phyloP scores from a whole-genome alignment of 2,797 vertebrate species.

The Fratercula arctica region DNA sequence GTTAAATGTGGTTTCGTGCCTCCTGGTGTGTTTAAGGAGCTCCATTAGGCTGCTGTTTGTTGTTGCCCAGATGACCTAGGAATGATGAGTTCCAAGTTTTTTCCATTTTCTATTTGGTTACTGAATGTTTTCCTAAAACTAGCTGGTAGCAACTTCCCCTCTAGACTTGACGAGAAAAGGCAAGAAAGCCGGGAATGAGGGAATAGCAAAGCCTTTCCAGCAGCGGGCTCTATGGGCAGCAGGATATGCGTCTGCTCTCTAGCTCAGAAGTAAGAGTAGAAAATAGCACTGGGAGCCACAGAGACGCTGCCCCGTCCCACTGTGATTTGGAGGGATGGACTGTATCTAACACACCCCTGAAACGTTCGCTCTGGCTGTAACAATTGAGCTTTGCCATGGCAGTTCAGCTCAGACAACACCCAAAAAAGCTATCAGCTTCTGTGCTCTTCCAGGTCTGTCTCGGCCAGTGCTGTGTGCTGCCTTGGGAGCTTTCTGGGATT shows the following conservation, averaged over 20 bases:
- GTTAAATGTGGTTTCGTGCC: rapidly evolving
- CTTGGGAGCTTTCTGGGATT: neutral
- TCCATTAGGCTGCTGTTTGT: neutral
- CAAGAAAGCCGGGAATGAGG: neutral
- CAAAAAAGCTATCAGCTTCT: neutral
- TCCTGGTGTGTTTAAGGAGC: neutral
- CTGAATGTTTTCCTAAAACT: neutral
- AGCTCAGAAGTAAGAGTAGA: neutral
- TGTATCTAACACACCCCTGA: neutral
- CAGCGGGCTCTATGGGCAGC: neutral
- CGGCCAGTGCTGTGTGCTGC: neutral
- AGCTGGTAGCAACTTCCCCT: neutral
- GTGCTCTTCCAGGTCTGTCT: neutral
- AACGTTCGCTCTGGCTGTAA: neutral
- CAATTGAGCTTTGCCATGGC: neutral
- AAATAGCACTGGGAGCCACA: neutral
- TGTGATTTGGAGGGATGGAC: neutral
- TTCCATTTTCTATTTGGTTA: neutral
- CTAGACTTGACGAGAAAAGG: neutral
- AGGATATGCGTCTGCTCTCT: neutral
- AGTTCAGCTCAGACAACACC: neutral
- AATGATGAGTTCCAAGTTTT: neutral
- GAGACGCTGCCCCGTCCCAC: neutral
- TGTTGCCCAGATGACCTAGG: neutral
- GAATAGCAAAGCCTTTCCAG: neutral